Evolutionary conservation across 2,797 vertebrate genomes (phyloP).

Genomic region (Chrysocyon brachyurus): DNA sequence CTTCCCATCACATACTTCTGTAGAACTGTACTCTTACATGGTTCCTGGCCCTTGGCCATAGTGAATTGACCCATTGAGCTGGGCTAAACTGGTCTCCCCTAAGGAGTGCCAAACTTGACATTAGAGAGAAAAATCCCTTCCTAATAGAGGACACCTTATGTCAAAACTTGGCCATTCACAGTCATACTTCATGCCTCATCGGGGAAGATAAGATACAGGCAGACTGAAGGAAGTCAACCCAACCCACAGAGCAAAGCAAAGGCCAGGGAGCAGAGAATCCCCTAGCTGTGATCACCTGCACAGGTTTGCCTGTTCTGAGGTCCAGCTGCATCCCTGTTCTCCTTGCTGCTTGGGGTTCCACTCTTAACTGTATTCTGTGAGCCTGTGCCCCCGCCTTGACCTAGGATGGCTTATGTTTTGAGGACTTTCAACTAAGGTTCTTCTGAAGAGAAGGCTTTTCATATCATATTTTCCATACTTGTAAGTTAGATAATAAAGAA

Average conservation of each 20-base stretch:
- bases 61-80: background rate
- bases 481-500: background rate
- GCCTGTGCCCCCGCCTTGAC: background rate
- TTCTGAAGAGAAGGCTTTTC: background rate
- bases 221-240: background rate
- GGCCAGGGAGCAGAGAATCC: rapidly evolving
- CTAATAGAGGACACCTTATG: no score
- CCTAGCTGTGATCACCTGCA: rapidly evolving
- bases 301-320: no score
- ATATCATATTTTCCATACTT: background rate
- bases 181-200: no score
- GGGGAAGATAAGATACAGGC: rapidly evolving
- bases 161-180: background rate
- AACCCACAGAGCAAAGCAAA: background rate
- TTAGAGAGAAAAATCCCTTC: background rate
- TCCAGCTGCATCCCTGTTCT: background rate
- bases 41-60: background rate
- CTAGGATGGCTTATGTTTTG: background rate
- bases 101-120: background rate
- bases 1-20: no score
- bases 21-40: background rate
- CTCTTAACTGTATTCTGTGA: background rate
- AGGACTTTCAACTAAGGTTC: background rate
- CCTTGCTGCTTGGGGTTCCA: background rate
- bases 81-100: background rate